Evolutionary conservation across 2,797 vertebrate genomes (phyloP), one percentile per base, ranked within the genome.

Genomic region (Rhinoraja longicauda): DNA sequence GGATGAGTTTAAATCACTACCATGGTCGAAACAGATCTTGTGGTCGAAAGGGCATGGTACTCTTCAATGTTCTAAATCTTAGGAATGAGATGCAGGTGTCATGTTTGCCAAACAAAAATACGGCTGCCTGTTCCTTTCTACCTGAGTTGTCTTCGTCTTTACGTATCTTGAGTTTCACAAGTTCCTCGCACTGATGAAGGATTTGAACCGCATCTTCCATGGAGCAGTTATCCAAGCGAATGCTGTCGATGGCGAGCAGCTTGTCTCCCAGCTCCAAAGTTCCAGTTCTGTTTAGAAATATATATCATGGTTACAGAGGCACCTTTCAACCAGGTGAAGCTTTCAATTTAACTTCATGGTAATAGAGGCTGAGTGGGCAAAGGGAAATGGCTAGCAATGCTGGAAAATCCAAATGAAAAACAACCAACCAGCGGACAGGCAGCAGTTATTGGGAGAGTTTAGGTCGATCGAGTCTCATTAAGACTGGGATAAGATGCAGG

Each of bases 141-240:
- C 98, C 98, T 0, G 98, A 99, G 96, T 99, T 99, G 95, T 99
- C 98, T 96, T 99, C 98, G 79, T 99, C 98, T 95, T 99, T 99
- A 93, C 98, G 98, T 94, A 99, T 98, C 95, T 99, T 99, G 84
- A 99, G 96, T 93, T 99, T 99, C 24, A 99, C 99, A 93, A 99
- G 97, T 32, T 99, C 98, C 93, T 99, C 99, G 36, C 98, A 99
- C 95, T 99, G 99, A 95, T 99, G 98, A 92, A 99, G 97, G 95
- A 99, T 99, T 95, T 99, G 98, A n/a, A 99, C 98, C 0, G 99
- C 99, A 64, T 99, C 98, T 96, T 99, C 99, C 98, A 99, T 99
- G 86, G 98, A 99, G 94, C 98, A 99, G 95, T 97, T 99, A 95
- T 99, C 99, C 95, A 99, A 97, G 1, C 98, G 97, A 94, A 99